phyloP scores from a whole-genome alignment of 2,113 vertebrate species.

The Rhabdornis inornatus region DNA sequence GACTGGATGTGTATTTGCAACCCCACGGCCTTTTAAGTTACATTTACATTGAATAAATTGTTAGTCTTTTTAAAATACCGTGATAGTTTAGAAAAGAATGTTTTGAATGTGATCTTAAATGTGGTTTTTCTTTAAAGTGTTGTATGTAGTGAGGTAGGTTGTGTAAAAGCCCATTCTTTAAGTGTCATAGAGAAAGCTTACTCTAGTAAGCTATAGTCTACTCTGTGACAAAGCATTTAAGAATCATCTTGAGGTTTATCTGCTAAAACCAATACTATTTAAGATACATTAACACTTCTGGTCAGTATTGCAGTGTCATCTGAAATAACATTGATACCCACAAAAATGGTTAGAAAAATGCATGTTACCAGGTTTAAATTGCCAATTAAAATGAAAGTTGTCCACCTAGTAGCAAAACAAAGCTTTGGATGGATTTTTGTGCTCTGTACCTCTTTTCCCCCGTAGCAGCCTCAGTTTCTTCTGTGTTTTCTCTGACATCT shows the following conservation, averaged over 20 bases:
- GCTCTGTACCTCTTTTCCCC: neutral
- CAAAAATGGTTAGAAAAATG: neutral
- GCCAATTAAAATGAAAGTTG: slow-evolving; percentile 13
- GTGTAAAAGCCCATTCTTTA: slow-evolving; percentile 2
- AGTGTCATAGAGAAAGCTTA: neutral
- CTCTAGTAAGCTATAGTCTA: neutral
- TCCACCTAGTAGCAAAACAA: neutral
- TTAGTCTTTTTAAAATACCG: neutral
- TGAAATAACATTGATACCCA: neutral
- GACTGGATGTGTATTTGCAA: neutral
- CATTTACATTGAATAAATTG: neutral
- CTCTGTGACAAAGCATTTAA: neutral
- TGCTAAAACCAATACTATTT: neutral
- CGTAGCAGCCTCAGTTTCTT: neutral
- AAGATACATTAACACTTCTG: neutral
- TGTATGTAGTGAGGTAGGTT: neutral
- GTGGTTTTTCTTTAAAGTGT: neutral
- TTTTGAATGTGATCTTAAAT: neutral
- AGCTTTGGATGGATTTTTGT: neutral
- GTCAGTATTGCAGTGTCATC: neutral
- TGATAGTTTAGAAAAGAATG: neutral
- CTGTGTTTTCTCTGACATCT: neutral
- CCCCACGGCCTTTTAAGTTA: neutral
- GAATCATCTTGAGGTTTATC: neutral
- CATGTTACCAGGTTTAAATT: neutral